Base-by-base conservation (phyloP, 1,140 invertebrate genomes). In the Drosophila ambigua region DNA sequence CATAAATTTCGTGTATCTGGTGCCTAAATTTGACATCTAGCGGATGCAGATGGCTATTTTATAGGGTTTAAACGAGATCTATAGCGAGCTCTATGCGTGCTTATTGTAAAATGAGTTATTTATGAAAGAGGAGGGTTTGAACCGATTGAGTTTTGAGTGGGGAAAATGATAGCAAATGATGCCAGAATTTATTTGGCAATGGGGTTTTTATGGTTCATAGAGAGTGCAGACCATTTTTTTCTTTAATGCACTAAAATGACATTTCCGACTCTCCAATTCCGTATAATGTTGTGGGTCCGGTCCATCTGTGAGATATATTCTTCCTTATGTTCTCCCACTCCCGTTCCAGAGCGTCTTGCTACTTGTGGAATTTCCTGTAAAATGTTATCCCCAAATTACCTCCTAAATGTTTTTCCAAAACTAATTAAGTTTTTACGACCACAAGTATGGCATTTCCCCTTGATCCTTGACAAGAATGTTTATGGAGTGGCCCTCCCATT, bases 381-480 rank as follows among this genome's bases (percentile, higher is more conserved):
- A 52, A 48, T 43, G 16, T n/a, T 48, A 13, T 23, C 5, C 24
- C 16, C 35, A 15, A 62, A 39, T 41, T 62, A 23, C 49, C 23
- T 48, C 52, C 20, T 24, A 9, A 46, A 58, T 78, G 76, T 78
- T 53, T 72, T 72, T 57, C 49, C 35, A 39, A 67, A 66, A 78
- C 76, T 79, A 79, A 79, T 79, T 79, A 79, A 79, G 61, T 79
- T 79, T 39, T 79, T 79, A 79, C 46, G 76, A 62, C 63, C 62
- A 20, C 60, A 69, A 60, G 53, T 46, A 48, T 48, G 24, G 31
- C 44, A 49, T 48, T 69, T 71, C 69, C 51, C 69, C 35, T 13
- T 67, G 68, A 79, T 76, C 74, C 53, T 72, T 69, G 48, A 49
- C 51, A 28, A 45, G 45, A 48, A 41, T 16, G 46, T 50, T 63